A percentile compares a stretch with the other conserved stretches of the same genome.
phyloP scores from a whole-genome alignment of 2,888 invertebrate species.

The Drosophila neutralis region DNA sequence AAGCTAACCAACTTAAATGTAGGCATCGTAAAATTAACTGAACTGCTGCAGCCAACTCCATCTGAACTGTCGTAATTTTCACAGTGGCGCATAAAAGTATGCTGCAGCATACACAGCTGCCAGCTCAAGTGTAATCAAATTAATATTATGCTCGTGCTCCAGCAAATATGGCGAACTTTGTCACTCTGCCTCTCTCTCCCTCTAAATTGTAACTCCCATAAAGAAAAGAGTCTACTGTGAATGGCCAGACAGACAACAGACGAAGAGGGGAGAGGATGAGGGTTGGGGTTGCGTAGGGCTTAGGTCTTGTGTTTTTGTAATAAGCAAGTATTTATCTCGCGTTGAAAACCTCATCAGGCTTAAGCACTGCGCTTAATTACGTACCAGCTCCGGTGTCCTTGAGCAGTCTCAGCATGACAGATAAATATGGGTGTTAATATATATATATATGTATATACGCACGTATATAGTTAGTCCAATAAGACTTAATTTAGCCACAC shows the following conservation, averaged over 20 bases:
- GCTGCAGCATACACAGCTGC: constrained; percentile 23
- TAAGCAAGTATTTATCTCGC: constrained; percentile 72
- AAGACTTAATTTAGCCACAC: constrained; percentile 41
- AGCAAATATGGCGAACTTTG: constrained; percentile 32
- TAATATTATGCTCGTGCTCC: constrained; percentile 62
- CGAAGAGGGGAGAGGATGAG: background rate
- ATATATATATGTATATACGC: background rate
- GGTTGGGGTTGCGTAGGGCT: background rate
- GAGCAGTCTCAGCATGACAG: constrained; percentile 16
- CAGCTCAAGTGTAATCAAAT: constrained; percentile 67
- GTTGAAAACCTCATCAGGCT: constrained; percentile 76
- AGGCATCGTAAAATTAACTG: constrained; percentile 22
- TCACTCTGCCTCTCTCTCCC: constrained; percentile 6
- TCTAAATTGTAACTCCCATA: constrained; percentile 58
- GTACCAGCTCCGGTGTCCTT: constrained; percentile 45
- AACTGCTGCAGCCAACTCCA: constrained; percentile 8
- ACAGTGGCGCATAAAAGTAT: constrained; percentile 59
- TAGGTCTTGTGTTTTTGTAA: constrained; percentile 41
- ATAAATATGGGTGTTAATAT: constrained; percentile 1
- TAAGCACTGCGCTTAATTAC: constrained; percentile 73
- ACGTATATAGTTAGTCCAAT: background rate
- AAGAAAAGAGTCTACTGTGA: constrained; percentile 21
- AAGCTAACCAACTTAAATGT: constrained; percentile 18
- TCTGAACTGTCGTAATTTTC: constrained; percentile 22
- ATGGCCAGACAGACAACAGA: constrained; percentile 12